Evolutionary conservation across 2,113 vertebrate genomes (phyloP).

Genomic region (Stercorarius parasiticus): DNA sequence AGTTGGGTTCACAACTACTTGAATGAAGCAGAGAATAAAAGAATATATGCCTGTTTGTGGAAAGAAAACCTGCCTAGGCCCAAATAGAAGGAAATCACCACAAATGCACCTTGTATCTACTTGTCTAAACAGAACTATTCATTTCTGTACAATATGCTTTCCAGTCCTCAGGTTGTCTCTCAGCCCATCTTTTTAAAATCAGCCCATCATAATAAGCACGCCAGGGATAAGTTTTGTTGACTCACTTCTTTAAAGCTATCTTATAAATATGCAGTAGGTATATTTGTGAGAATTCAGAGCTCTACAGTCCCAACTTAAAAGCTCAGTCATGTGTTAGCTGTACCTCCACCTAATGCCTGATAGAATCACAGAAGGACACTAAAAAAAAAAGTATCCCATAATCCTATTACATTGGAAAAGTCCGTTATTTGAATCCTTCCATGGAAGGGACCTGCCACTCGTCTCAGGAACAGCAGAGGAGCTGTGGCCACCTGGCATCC

Average conservation of each 20-base stretch:
- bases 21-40: constrained; percentile 79
- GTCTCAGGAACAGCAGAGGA: not conserved
- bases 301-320: not conserved
- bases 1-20: constrained; percentile 72
- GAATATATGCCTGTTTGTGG: constrained; percentile 64
- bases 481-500: not conserved
- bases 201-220: constrained; percentile 28
- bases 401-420: not conserved
- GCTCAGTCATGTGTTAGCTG: constrained; percentile 6
- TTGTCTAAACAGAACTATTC: constrained; percentile 68
- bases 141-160: constrained; percentile 49
- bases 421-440: not conserved
- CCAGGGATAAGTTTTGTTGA: constrained; percentile 41
- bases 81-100: constrained; percentile 70
- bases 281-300: not conserved
- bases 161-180: constrained; percentile 35
- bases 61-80: constrained; percentile 67
- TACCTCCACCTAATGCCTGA: not conserved
- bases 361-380: not conserved
- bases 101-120: constrained; percentile 55
- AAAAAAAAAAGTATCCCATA: not conserved
- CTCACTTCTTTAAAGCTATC: constrained; percentile 39
- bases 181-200: constrained; percentile 23
- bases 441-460: not conserved
- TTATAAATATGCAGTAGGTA: constrained; percentile 46